Evolutionary conservation across 2,888 invertebrate genomes (phyloP).

Genomic region (Holacanthella duospinosa): DNA sequence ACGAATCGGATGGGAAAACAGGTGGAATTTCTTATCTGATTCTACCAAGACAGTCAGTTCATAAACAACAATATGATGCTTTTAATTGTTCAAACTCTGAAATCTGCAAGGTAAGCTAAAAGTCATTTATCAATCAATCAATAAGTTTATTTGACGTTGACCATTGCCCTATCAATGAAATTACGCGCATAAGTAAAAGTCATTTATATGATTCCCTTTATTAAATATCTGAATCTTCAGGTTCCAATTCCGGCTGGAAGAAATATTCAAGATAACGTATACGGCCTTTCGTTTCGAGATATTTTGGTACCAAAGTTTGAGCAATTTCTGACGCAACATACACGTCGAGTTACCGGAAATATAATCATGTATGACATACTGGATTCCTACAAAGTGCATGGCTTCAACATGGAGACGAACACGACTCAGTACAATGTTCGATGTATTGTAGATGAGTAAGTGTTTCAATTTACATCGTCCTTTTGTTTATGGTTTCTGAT

Average conservation of each 20-base stretch:
- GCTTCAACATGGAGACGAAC: not conserved
- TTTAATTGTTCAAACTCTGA: too few species aligned
- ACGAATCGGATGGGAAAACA: not conserved
- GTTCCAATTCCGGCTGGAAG: not conserved
- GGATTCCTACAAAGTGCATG: not conserved
- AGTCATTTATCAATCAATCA: too few species aligned
- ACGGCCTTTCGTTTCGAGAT: conserved; percentile 24
- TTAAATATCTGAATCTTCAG: too few species aligned
- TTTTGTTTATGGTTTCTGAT: not conserved
- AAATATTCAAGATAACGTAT: conserved; percentile 25
- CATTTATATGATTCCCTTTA: too few species aligned
- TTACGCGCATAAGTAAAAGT: too few species aligned
- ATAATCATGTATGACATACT: conserved; percentile 31
- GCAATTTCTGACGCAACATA: conserved; percentile 27
- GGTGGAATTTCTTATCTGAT: not conserved
- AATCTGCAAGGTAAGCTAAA: too few species aligned
- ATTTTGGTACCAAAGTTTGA: conserved; percentile 30
- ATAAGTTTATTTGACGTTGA: too few species aligned
- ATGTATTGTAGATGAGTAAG: conserved; percentile 20
- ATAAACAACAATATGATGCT: not conserved
- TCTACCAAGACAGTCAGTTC: not conserved
- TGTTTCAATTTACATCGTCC: not conserved
- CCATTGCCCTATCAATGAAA: too few species aligned
- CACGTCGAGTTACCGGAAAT: conserved; percentile 27
- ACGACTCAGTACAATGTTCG: conserved; percentile 17